These are phyloP conservation scores for Ceratotherium simum DNA, from an alignment of 2,113 vertebrate species.

Conservation along the genomic window DNA sequence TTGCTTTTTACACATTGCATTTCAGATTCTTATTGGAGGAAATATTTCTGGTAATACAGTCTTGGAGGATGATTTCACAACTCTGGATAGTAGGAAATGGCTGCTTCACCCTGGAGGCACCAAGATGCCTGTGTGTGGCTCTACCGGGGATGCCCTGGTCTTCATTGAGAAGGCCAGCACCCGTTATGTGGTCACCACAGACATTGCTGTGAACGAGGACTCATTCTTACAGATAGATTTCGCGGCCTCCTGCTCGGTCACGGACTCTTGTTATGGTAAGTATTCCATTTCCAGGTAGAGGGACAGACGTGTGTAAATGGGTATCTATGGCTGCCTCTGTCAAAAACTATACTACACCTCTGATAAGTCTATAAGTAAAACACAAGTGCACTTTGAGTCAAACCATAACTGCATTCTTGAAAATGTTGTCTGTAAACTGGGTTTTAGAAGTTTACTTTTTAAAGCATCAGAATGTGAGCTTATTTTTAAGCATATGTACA, in stretches of 20 bases:
- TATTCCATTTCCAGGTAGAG: neutral
- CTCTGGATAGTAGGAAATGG: conserved; percentile 95
- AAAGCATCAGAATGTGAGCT: neutral
- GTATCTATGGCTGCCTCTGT: neutral
- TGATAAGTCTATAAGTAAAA: neutral
- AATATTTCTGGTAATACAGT: conserved; percentile 97
- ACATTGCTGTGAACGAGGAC: conserved; percentile 95
- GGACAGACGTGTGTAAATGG: neutral
- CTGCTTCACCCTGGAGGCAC: conserved; percentile 98
- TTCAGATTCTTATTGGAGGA: conserved; percentile 97
- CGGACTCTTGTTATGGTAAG: conserved; percentile 98
- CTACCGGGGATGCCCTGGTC: conserved; percentile 95
- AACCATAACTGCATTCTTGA: neutral
- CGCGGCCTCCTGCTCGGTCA: conserved; percentile 98
- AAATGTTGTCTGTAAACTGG: neutral
- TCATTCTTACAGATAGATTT: conserved; percentile 99
- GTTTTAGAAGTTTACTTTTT: conserved; percentile 19
- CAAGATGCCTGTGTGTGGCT: conserved; percentile 98
- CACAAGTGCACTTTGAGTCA: neutral
- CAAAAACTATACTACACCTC: neutral
- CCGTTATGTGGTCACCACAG: conserved; percentile 96
- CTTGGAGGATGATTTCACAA: conserved; percentile 96
- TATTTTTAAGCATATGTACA: neutral
- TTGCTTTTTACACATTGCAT: neutral
- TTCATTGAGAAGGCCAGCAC: conserved; percentile 99